Evolutionary conservation across 2,113 vertebrate genomes (phyloP).

Genomic region (Otocyon megalotis): DNA sequence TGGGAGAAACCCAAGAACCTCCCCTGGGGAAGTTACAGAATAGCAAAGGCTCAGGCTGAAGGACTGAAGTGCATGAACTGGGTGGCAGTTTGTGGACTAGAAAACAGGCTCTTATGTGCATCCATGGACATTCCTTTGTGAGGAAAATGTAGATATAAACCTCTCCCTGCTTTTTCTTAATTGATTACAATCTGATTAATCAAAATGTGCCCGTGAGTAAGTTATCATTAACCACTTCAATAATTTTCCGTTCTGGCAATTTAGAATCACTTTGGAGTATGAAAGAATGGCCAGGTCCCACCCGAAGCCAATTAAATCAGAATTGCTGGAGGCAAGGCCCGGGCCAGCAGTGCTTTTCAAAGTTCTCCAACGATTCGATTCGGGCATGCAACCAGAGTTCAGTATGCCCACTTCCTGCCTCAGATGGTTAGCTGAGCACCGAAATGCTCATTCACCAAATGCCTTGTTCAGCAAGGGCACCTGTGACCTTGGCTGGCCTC

Average conservation of each 20-base stretch:
- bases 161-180: background rate
- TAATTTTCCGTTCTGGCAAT: background rate
- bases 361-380: background rate
- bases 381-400: accelerated
- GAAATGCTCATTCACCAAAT: background rate
- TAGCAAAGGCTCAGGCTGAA: background rate
- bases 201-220: background rate
- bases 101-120: background rate
- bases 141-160: background rate
- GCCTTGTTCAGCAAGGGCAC: accelerated
- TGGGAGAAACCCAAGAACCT: background rate
- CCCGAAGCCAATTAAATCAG: background rate
- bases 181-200: background rate
- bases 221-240: background rate
- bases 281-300: background rate
- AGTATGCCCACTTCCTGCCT: accelerated
- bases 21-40: background rate
- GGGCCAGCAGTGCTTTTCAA: background rate
- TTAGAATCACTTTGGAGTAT: background rate
- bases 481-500: accelerated
- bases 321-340: background rate
- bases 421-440: background rate
- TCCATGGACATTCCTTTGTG: background rate
- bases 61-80: accelerated
- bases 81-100: accelerated